Conservation (phyloP, 2,797 vertebrate species). For the Lithobates pipiens region DNA sequence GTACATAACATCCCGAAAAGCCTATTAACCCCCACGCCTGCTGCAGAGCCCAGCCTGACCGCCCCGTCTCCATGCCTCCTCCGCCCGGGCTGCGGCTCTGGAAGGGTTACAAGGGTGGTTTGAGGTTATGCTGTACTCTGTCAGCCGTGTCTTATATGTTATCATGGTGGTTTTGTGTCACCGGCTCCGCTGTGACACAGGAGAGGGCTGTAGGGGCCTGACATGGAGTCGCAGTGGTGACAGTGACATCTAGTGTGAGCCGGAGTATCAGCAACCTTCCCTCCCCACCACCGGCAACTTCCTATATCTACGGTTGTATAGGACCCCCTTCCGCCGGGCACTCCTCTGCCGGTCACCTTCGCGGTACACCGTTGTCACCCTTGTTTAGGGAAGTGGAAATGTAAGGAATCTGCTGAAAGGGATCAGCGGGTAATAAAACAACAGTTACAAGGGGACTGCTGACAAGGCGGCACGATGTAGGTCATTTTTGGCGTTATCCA, state of each 20-base stretch:
- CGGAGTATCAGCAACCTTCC: not conserved
- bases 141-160: constrained; percentile 4
- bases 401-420: too few relatives aligned
- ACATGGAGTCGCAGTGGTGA: constrained; percentile 15
- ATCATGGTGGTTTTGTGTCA: constrained; percentile 37
- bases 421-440: too few relatives aligned
- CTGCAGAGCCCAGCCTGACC: not conserved
- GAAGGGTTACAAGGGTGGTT: constrained; percentile 34
- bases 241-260: constrained; percentile 50
- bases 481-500: too few relatives aligned
- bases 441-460: too few relatives aligned
- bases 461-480: too few relatives aligned
- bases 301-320: too few relatives aligned
- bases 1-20: constrained; percentile 40
- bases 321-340: too few relatives aligned
- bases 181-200: constrained; percentile 27
- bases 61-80: not conserved
- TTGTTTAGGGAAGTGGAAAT: too few relatives aligned
- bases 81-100: not conserved
- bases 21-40: constrained; percentile 36
- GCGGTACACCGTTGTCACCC: too few relatives aligned
- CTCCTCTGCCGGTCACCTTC: too few relatives aligned
- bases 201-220: not conserved
- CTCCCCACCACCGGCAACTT: too few relatives aligned
- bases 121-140: constrained; percentile 26